Evolutionary conservation across 2,113 vertebrate genomes (phyloP).

Genomic region (Protobothrops mucrosquamatus): DNA sequence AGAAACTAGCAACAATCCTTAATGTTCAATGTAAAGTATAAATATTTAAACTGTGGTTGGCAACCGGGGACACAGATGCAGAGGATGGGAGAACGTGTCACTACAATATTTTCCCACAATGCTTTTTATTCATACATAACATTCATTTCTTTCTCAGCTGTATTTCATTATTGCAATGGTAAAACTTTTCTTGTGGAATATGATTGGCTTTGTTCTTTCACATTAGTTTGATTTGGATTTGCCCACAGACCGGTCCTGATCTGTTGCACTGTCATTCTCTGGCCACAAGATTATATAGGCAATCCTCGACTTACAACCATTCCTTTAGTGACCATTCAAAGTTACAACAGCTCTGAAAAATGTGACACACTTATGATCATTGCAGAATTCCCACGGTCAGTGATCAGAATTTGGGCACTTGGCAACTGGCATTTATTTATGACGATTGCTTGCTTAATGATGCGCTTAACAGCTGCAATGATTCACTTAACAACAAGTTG

Average conservation of each 20-base stretch:
- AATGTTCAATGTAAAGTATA: not conserved
- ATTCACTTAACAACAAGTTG: not conserved
- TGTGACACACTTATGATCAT: not conserved
- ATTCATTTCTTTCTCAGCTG: not conserved
- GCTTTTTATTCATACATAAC: not conserved
- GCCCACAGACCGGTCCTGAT: not conserved
- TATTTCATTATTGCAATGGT: not conserved
- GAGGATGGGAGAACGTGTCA: not conserved
- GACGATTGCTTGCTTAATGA: not conserved
- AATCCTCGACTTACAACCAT: not conserved
- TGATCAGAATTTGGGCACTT: not conserved
- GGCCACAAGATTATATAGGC: not conserved
- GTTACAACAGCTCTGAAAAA: not conserved
- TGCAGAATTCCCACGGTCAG: not conserved
- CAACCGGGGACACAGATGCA: not conserved
- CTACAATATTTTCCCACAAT: not conserved
- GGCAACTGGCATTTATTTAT: not conserved
- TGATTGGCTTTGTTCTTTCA: not conserved
- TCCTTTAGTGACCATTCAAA: not conserved
- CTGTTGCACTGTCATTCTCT: not conserved
- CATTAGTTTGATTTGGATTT: not conserved
- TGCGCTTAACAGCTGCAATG: not conserved
- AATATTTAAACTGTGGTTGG: not conserved
- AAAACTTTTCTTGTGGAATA: not conserved
- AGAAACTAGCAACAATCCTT: not conserved